Evolutionary conservation across 30 jellyfish, hydroid and myxozoan genomes (phyloP).

Genomic region (Sanderia malayensis): DNA sequence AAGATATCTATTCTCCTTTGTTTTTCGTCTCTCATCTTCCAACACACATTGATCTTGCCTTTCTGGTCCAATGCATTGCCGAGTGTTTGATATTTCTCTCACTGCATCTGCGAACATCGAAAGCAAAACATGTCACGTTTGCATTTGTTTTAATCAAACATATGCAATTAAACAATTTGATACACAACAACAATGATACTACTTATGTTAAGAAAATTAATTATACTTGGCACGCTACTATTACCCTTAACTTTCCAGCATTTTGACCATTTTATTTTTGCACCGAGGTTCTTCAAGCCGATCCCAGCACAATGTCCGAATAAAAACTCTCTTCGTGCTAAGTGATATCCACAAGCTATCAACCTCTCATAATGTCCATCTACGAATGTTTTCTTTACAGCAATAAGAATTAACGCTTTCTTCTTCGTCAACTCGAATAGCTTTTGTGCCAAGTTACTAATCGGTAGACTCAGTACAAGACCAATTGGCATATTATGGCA

Average conservation of each 20-base stretch:
- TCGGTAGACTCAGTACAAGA: constrained; percentile 29
- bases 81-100: background rate
- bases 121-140: no score
- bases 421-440: constrained; percentile 19
- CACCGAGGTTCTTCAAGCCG: background rate
- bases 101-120: background rate
- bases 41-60: constrained; percentile 9
- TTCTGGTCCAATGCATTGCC: background rate
- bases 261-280: constrained; percentile 38
- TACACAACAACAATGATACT: no score
- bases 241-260: constrained; percentile 43
- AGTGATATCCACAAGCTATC: constrained; percentile 62
- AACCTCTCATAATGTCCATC: constrained; percentile 46
- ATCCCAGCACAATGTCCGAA: constrained; percentile 52
- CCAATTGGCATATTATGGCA: background rate
- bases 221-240: background rate
- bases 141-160: no score
- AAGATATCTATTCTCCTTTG: constrained; percentile 21
- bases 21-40: constrained; percentile 13
- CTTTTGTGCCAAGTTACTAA: constrained; percentile 37
- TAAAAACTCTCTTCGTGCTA: constrained; percentile 32
- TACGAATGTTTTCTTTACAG: constrained; percentile 37
- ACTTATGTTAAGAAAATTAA: no score
- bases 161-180: no score
- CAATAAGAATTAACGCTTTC: constrained; percentile 24